Conservation (phyloP, 2,113 vertebrate genomes). For the Brachyistius frenatus region DNA sequence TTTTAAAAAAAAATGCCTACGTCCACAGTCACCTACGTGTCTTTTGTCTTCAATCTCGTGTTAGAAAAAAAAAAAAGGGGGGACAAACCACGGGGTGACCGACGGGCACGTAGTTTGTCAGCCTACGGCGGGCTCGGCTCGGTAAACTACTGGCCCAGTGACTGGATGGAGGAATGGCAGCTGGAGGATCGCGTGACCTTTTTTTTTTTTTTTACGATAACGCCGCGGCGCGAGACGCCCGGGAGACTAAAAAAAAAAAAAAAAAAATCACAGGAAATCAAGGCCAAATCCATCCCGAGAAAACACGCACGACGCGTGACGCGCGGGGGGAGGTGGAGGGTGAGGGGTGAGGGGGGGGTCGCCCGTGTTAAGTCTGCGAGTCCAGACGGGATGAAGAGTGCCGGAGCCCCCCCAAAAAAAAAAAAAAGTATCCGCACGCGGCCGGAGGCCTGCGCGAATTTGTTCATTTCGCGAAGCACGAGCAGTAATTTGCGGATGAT, state of each 20-base stretch:
- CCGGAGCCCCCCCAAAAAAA: background rate
- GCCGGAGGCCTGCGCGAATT: conserved; percentile 38
- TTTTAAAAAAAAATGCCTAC: too few relatives aligned
- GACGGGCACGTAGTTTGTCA: background rate
- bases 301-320: conserved; percentile 4
- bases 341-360: too few relatives aligned
- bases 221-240: conserved; percentile 22
- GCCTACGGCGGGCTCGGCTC: background rate
- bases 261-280: conserved; percentile 56
- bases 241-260: conserved; percentile 17
- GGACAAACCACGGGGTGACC: background rate
- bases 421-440: background rate
- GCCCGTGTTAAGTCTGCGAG: background rate
- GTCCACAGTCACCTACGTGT: too few relatives aligned
- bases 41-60: too few relatives aligned
- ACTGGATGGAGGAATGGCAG: conserved; percentile 26
- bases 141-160: conserved; percentile 13
- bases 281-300: conserved; percentile 31
- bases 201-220: background rate
- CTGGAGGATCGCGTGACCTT: conserved; percentile 54
- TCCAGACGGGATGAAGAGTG: background rate
- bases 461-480: conserved; percentile 7
- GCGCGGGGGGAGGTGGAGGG: too few relatives aligned
- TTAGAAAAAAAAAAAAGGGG: too few relatives aligned
- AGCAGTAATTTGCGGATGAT: conserved; percentile 17